Percentiles rank a stretch among this genome's conserved stretches.
These are phyloP conservation scores for Notothenia rossii DNA, from an alignment of 2,113 vertebrate species.

Conservation along the genomic window DNA sequence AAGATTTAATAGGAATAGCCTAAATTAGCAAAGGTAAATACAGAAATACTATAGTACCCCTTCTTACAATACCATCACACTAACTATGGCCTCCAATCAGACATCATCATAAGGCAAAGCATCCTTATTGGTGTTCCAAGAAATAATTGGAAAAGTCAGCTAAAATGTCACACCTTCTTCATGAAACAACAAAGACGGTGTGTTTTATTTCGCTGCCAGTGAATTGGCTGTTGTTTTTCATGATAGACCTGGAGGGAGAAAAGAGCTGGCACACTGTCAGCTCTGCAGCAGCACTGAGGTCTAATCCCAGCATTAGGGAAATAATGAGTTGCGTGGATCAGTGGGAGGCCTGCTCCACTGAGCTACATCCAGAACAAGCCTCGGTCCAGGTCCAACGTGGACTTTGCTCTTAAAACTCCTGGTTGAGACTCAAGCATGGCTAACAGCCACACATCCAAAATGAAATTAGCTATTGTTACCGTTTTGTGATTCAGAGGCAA, in stretches of 20 bases:
- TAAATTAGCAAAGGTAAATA: too few relatives aligned
- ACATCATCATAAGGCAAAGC: background rate
- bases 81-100: background rate
- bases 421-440: slow-evolving; percentile 34
- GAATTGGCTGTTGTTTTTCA: slow-evolving; percentile 46
- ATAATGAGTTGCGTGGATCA: slow-evolving; percentile 55
- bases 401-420: slow-evolving; percentile 43
- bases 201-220: slow-evolving; percentile 52
- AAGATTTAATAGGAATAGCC: background rate
- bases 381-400: slow-evolving; percentile 37
- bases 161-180: slow-evolving; percentile 8
- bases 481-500: slow-evolving; percentile 8
- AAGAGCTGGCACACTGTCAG: slow-evolving; percentile 54
- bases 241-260: slow-evolving; percentile 52
- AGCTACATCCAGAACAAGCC: slow-evolving; percentile 38
- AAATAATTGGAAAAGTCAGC: background rate
- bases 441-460: slow-evolving; percentile 40
- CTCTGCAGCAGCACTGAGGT: slow-evolving; percentile 47
- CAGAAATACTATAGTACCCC: background rate
- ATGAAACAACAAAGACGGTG: slow-evolving; percentile 36
- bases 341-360: slow-evolving; percentile 34
- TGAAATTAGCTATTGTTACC: slow-evolving; percentile 50
- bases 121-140: background rate
- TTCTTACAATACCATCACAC: background rate
- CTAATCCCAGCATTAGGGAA: slow-evolving; percentile 66